Evolutionary conservation across 2,888 invertebrate species (phyloP).

Genomic region (Yponomeuta plumbellus): DNA sequence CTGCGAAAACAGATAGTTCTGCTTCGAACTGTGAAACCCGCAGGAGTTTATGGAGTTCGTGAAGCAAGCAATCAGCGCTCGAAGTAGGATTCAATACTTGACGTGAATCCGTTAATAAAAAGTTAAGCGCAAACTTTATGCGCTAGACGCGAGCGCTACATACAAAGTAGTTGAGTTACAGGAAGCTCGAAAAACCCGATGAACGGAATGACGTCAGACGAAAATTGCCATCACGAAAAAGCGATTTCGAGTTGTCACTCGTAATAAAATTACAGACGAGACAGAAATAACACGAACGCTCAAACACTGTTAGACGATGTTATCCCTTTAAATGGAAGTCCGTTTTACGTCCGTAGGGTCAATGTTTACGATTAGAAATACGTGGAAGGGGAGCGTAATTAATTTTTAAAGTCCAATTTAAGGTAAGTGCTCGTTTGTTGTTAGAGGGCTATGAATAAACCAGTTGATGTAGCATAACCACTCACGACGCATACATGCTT

Average conservation of each 20-base stretch:
- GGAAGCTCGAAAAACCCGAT: constrained; percentile 16
- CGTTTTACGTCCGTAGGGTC: constrained; percentile 18
- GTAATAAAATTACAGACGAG: constrained; percentile 9
- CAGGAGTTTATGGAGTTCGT: background rate
- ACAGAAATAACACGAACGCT: constrained; percentile 17
- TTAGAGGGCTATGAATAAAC: background rate
- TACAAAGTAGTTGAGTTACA: constrained; percentile 22
- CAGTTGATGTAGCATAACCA: background rate
- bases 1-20: background rate
- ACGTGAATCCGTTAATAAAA: background rate
- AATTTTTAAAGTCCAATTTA: background rate
- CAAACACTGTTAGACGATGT: constrained; percentile 33
- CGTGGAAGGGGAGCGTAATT: background rate
- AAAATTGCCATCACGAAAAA: constrained; percentile 20
- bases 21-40: background rate
- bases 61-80: background rate
- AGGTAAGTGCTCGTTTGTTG: background rate
- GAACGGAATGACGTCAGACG: constrained; percentile 21
- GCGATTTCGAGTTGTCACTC: constrained; percentile 10
- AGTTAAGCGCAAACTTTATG: background rate
- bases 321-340: constrained; percentile 32
- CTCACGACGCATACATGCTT: too few species aligned
- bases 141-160: constrained; percentile 25
- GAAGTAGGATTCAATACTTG: background rate
- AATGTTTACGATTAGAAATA: background rate